Evolutionary conservation across 2,888 invertebrate genomes (phyloP).

Genomic region (Hirudinaria manillensis): DNA sequence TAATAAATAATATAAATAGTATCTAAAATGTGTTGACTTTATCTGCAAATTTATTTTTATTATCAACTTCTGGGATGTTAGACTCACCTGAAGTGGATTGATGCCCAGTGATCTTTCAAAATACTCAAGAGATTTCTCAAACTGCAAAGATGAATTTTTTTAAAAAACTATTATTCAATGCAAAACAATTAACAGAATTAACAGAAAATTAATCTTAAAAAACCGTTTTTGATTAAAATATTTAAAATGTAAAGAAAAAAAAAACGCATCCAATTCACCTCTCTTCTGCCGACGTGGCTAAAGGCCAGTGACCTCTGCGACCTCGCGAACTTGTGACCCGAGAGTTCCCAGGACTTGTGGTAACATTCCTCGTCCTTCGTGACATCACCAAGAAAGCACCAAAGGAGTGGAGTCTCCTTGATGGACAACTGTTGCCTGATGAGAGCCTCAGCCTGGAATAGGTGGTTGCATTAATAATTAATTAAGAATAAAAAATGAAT

Average conservation of each 20-base stretch:
- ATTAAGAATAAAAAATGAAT: not conserved
- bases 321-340: conserved; percentile 70
- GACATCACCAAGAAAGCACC: conserved; percentile 86
- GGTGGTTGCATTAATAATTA: not conserved
- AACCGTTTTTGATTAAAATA: not conserved
- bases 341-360: conserved; percentile 84
- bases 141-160: conserved; percentile 57
- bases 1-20: not conserved
- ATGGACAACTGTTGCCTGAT: conserved; percentile 71
- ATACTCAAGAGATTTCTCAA: conserved; percentile 72
- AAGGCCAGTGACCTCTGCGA: conserved; percentile 81
- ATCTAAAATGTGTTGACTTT: too few relatives aligned
- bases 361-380: conserved; percentile 73
- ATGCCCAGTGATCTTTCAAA: conserved; percentile 75
- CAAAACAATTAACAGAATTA: too few relatives aligned
- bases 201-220: too few relatives aligned
- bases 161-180: not conserved
- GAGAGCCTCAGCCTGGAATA: conserved; percentile 71
- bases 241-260: not conserved
- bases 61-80: too few relatives aligned
- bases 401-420: conserved; percentile 75
- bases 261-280: conserved; percentile 39
- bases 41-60: too few relatives aligned
- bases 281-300: conserved; percentile 53
- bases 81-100: conserved; percentile 74